Base-by-base conservation (phyloP, 2,113 vertebrate genomes). In the Mastomys coucha region DNA sequence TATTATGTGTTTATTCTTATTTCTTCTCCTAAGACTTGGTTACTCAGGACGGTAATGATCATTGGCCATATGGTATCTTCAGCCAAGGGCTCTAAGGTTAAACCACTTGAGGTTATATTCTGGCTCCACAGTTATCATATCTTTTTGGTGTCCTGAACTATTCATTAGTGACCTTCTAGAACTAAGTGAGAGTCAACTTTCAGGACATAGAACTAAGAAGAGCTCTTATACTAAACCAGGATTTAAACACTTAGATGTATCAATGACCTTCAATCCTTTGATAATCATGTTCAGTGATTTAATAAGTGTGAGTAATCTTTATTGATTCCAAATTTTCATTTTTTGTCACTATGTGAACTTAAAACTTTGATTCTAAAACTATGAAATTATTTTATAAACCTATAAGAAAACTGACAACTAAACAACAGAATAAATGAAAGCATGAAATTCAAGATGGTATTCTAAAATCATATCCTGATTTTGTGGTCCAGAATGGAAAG, bases 381-480 rank as follows among this genome's bases (percentile, higher is more conserved):
- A 58, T 39, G 73, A 16, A 42, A 81, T 81, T 58, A 92, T 70
- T 94, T 87, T 82, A 53, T 89, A 49, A 89, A 67, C 16, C 17
- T 70, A 9, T 77, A 76, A 67, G 42, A 53, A 96, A 87, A 82
- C 53, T 39, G 12, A 91, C 72, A 92, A 88, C 67, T 80, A 94
- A 92, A 69, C 17, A 80, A 56, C 78, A 65, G 53, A 26, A 49
- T 73, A 63, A 91, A 94, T 9, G 73, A 69, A 93, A 70, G 45
- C 7, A 75, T 65, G 13, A 42, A 96, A 91, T 75, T 82, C 42
- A 96, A 96, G 58, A 78, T 75, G 42, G 53, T 33, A 80, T 89
- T 96, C 78, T 95, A 96, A 70, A 49, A 84, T 90, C 31, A 24
- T 42, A 73, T 80, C 39, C 72, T 31, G 73, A 90, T 94, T 95